Percentiles rank a stretch among this genome's conserved stretches.
phyloP scores from a whole-genome alignment of 1,140 invertebrate species.

The Lepidostoma basale region DNA sequence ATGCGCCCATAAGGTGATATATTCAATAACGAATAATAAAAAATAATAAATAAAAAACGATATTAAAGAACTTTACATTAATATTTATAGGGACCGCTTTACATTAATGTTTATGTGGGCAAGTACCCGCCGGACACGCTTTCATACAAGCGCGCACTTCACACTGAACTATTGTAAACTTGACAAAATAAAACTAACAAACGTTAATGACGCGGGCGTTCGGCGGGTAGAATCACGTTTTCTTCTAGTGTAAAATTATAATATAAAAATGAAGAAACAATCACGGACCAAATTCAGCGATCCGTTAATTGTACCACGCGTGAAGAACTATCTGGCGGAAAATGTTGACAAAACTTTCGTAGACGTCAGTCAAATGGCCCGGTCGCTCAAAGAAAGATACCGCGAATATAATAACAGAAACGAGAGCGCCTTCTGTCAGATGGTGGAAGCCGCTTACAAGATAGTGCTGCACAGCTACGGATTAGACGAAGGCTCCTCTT shows the following conservation, averaged over 20 bases:
- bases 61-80: neutral
- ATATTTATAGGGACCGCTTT: neutral
- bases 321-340: slow-evolving; percentile 71
- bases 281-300: slow-evolving; percentile 46
- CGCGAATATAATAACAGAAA: slow-evolving; percentile 74
- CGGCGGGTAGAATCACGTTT: slow-evolving; percentile 18
- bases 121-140: neutral
- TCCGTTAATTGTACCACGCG: slow-evolving; percentile 57
- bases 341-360: slow-evolving; percentile 74
- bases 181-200: neutral
- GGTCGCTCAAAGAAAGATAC: slow-evolving; percentile 71
- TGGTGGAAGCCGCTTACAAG: slow-evolving; percentile 66
- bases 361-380: slow-evolving; percentile 76
- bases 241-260: neutral
- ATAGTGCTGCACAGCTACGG: slow-evolving; percentile 65
- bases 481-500: slow-evolving; percentile 55
- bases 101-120: neutral
- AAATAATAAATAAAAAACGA: neutral
- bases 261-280: slow-evolving; percentile 34
- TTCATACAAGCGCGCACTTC: neutral
- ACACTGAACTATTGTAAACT: neutral
- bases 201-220: slow-evolving; percentile 22
- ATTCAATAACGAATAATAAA: neutral
- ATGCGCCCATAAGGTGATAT: neutral
- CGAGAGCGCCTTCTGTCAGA: slow-evolving; percentile 67